Evolutionary conservation across 2,113 vertebrate genomes (phyloP), one percentile per base, ranked within the genome.

Genomic region (Xenopus borealis): DNA sequence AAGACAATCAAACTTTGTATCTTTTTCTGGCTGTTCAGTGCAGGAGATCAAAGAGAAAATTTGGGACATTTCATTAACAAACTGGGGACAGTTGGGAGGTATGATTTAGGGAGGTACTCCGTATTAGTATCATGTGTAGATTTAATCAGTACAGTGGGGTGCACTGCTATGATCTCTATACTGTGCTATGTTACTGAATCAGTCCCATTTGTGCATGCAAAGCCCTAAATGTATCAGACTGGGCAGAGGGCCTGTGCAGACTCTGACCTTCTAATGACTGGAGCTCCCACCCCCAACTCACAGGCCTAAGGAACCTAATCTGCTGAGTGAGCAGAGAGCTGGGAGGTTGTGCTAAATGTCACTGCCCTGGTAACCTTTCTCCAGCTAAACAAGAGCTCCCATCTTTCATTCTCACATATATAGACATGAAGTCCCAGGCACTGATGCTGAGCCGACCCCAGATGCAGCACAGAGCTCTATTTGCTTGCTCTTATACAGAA

Each of bases 271-370:
- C 71, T 55, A 72, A 80, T 20, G 79, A 19, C 44, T 59, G 46
- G 70, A 20, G 64, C 72, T 5, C 3, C 70, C 64, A 77, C 75
- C 50, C 67, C 30, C 1, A 27, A 0, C 79, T 66, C 78, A 64
- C 67, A 69, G 69, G 63, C 70, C 80, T 75, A 73, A 80, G 82
- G 77, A 84, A 84, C 72, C 71, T 80, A 82, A 86, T 81, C 84
- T 84, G 84, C 83, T 84, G 83, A 86, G 79, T 3, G 23, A 27
- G 23, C 23, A 27, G 23, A 3, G 53, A 79, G 74, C 74, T 61
- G 80, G 40, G 70, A 47, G 79, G 79, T 72, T 81, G 76, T 8
- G 76, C 78, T 80, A 78, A 84, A 72, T 47, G 79, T 73, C 14
- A 40, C 72, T 74, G 73, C 66, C 69, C 61, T 23, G 47, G 69